phyloP scores from a whole-genome alignment of 2,888 invertebrate species.

The Mythimna impura region DNA sequence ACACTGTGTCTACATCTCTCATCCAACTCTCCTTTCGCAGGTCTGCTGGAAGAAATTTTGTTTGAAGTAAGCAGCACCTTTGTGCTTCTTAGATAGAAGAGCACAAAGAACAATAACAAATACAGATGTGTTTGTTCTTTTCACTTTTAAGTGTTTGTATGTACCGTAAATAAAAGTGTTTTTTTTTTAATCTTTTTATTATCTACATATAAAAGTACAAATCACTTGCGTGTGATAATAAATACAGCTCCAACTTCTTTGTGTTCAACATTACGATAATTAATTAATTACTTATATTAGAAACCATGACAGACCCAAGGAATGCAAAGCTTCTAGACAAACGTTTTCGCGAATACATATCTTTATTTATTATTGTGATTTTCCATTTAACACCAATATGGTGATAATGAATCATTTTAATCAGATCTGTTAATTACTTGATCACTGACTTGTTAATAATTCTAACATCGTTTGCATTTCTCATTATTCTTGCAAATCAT shows the following conservation, averaged over 20 bases:
- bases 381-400: slow-evolving; percentile 36
- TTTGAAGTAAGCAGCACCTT: too few relatives aligned
- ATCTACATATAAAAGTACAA: too few relatives aligned
- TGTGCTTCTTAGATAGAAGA: too few relatives aligned
- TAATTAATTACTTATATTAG: slow-evolving; percentile 3
- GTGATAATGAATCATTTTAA: slow-evolving; percentile 45
- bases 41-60: too few relatives aligned
- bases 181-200: neutral
- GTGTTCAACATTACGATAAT: neutral
- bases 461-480: slow-evolving; percentile 42
- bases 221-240: neutral
- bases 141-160: too few relatives aligned
- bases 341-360: slow-evolving; percentile 44
- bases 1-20: too few relatives aligned
- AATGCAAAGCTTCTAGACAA: slow-evolving; percentile 8
- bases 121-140: too few relatives aligned
- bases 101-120: too few relatives aligned
- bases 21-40: too few relatives aligned
- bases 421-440: slow-evolving; percentile 51
- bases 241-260: neutral
- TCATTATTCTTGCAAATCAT: slow-evolving; percentile 35
- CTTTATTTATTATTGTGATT: slow-evolving; percentile 28
- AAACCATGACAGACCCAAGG: slow-evolving; percentile 26
- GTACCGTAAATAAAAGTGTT: too few relatives aligned
- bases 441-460: slow-evolving; percentile 34